Base-by-base conservation (phyloP, 1,140 invertebrate genomes). In the Saxidomus purpurata region DNA sequence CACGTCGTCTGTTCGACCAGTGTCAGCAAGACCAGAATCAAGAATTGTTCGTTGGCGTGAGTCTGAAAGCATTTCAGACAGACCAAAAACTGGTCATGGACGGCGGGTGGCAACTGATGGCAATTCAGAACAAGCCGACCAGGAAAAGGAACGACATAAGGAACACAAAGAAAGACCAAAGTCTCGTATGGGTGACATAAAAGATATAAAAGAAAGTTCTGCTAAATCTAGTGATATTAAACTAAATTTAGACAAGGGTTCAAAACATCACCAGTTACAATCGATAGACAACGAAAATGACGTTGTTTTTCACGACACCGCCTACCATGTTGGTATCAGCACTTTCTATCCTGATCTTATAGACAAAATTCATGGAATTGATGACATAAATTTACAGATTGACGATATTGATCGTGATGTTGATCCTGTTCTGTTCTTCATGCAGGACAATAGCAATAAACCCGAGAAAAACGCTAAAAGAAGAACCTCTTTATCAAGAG, bases 61-160 rank as follows among this genome's bases (percentile, higher is more conserved):
- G 15, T 61, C 79, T 22, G 55, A 81, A n/a, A 28, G 1, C 2
- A 28, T n/a, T 13, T 1, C n/a, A 36, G 31, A 25, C 1, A 69
- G 82, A 84, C 82, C 82, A 84, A 84, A 74, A 84, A 84, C 82
- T 1, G 28, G 82, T 69, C 82, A 71, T 38, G 63, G 61, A n/a
- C 36, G 43, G 3, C 61, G 22, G 1, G n/a, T n/a, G 15, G 19
- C 28, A 47, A 47, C 4, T 17, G 43, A 52, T n/a, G 34, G 28
- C n/a, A 49, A 28, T 17, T 1, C 11, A 11, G 34, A 84, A 22
- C n/a, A 61, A 28, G n/a, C 17, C 2, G 25, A 63, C 19, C n/a
- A 17, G 1, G 71, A 43, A 36, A 6, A 13, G 9, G 34, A 81
- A 40, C 3, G 22, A 11, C 19, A 34, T n/a, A 38, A 81, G 31